Conservation (phyloP, 1,140 invertebrate species). For the Armadillidium nasatum region DNA sequence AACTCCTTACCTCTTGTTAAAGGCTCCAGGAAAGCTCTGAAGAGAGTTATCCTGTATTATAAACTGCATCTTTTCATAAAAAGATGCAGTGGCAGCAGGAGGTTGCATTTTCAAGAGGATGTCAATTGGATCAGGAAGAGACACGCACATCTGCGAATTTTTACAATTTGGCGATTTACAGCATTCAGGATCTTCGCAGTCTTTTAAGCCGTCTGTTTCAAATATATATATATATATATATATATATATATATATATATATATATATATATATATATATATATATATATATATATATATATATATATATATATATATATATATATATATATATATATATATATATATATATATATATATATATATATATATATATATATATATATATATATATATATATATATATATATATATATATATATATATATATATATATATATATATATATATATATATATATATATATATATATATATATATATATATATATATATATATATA, state of each 20-base stretch:
- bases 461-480: conserved; percentile 17
- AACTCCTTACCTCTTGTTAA: conserved; percentile 87
- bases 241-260: conserved; percentile 20
- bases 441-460: too few relatives aligned
- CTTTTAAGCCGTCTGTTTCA: conserved; percentile 81
- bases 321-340: not conserved
- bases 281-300: conserved; percentile 15
- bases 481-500: conserved; percentile 14
- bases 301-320: not conserved
- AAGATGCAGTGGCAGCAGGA: conserved; percentile 89
- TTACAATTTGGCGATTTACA: conserved; percentile 75
- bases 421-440: too few relatives aligned
- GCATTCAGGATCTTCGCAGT: conserved; percentile 97
- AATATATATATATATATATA: not conserved
- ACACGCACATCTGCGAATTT: conserved; percentile 77
- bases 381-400: conserved; percentile 9
- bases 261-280: conserved; percentile 23
- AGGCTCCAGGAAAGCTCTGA: conserved; percentile 90
- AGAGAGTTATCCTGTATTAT: conserved; percentile 95
- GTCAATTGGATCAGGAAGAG: conserved; percentile 85
- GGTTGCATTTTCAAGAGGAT: conserved; percentile 89
- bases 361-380: conserved; percentile 12
- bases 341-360: conserved; percentile 9
- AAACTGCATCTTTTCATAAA: conserved; percentile 97
- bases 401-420: conserved; percentile 16